phyloP scores from a whole-genome alignment of 2,797 vertebrate genomes.

The Molossus molossus region DNA sequence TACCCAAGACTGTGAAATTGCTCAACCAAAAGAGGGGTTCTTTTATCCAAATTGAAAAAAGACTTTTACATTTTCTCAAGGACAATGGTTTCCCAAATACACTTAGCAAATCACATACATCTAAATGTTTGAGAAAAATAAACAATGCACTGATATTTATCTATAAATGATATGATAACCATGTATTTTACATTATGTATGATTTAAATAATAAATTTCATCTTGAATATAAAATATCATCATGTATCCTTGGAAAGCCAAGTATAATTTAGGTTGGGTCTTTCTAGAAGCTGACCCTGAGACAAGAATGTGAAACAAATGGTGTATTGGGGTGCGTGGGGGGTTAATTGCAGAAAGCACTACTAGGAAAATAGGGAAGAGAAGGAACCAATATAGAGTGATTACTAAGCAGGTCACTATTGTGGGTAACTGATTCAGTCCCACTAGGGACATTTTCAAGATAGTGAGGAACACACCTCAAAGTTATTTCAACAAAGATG shows the following conservation, averaged over 20 bases:
- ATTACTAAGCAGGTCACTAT: neutral
- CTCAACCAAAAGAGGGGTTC: neutral
- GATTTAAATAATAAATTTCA: conserved; percentile 64
- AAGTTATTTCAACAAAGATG: neutral
- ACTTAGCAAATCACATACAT: conserved; percentile 17
- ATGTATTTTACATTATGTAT: conserved; percentile 27
- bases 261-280: neutral
- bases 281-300: neutral
- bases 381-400: neutral
- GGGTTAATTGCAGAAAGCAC: neutral
- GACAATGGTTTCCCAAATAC: conserved; percentile 35
- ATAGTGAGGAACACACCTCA: neutral
- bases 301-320: conserved; percentile 20
- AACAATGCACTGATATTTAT: conserved; percentile 14
- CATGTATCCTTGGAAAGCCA: neutral
- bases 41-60: conserved; percentile 45
- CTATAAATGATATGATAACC: neutral
- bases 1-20: conserved; percentile 55
- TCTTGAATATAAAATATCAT: conserved; percentile 37
- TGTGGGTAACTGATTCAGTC: neutral
- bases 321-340: neutral
- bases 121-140: conserved; percentile 46
- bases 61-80: conserved; percentile 56
- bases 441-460: neutral
- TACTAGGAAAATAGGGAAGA: neutral